Percentiles rank a stretch among this genome's conserved stretches.
Conservation (phyloP, 2,113 vertebrate species). For the Alces alces region DNA sequence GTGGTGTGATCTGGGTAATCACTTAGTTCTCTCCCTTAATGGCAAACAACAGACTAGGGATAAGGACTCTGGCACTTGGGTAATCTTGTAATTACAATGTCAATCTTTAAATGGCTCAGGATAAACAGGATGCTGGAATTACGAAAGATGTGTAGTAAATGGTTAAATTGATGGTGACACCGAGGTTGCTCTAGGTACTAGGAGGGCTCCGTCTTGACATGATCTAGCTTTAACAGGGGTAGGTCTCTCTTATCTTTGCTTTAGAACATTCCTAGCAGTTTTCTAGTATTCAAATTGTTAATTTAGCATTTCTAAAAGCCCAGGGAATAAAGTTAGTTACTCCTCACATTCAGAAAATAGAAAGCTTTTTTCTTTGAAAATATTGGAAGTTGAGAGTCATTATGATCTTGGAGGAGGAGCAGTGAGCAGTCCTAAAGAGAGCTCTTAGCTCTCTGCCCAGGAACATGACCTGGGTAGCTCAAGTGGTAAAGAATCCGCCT, state of each 20-base stretch:
- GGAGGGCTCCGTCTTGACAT: rapidly evolving
- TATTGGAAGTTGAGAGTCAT: rapidly evolving
- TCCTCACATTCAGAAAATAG: background rate
- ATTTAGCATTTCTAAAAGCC: background rate
- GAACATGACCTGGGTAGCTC: background rate
- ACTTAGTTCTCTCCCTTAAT: constrained; percentile 48
- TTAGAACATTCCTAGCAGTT: background rate
- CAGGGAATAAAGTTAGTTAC: background rate
- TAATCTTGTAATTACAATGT: background rate
- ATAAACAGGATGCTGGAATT: rapidly evolving
- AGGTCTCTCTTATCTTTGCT: too few relatives aligned
- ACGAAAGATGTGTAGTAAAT: rapidly evolving
- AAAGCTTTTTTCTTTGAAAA: background rate
- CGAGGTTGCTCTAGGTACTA: rapidly evolving
- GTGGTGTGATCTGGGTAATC: background rate
- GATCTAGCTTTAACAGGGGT: rapidly evolving
- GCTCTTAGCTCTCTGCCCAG: background rate
- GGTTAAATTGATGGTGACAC: rapidly evolving
- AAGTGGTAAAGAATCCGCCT: background rate
- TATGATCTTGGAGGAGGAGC: background rate
- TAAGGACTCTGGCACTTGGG: rapidly evolving
- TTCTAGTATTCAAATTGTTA: background rate
- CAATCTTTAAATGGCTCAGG: rapidly evolving
- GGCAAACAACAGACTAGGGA: background rate
- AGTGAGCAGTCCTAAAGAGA: background rate